These are phyloP conservation scores for Cryptocephalus primarius DNA, from an alignment of 2,888 invertebrate species.

Conservation along the genomic window DNA sequence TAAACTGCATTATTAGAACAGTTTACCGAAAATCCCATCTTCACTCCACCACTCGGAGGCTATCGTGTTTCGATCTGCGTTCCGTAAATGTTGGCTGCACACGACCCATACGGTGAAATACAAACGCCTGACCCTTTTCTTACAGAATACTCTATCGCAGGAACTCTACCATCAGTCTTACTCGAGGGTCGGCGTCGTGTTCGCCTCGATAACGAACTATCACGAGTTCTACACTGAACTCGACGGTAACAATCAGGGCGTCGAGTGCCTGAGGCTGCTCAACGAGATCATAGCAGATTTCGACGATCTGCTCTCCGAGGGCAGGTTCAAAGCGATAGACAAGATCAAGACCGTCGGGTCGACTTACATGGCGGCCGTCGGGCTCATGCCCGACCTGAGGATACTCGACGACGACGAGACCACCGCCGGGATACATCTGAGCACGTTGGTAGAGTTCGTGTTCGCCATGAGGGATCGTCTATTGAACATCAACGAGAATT, in stretches of 20 bases:
- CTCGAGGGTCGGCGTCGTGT: constrained; percentile 80
- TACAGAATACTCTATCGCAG: constrained; percentile 54
- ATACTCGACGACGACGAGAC: constrained; percentile 57
- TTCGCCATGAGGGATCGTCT: constrained; percentile 81
- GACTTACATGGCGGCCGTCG: constrained; percentile 89
- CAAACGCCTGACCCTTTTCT: constrained; percentile 18
- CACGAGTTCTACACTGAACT: constrained; percentile 90
- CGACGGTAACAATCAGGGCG: constrained; percentile 84
- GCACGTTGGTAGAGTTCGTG: constrained; percentile 78
- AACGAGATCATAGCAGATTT: constrained; percentile 92
- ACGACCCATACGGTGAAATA: constrained; percentile 10
- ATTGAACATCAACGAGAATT: constrained; percentile 81
- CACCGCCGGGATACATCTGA: constrained; percentile 56
- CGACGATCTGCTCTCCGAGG: constrained; percentile 81
- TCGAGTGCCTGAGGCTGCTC: constrained; percentile 76
- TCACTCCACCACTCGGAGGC: no score
- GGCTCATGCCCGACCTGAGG: constrained; percentile 71
- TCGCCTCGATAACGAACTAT: constrained; percentile 88
- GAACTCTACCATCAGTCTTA: constrained; percentile 91
- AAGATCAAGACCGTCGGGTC: constrained; percentile 91
- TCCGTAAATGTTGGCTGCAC: constrained; percentile 25
- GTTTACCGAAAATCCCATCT: no score
- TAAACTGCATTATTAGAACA: no score
- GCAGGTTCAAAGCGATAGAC: constrained; percentile 76
- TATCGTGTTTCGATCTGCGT: no score